These are phyloP conservation scores for Drosophila rhopaloa DNA, from an alignment of 1,140 invertebrate species.

Conservation along the genomic window DNA sequence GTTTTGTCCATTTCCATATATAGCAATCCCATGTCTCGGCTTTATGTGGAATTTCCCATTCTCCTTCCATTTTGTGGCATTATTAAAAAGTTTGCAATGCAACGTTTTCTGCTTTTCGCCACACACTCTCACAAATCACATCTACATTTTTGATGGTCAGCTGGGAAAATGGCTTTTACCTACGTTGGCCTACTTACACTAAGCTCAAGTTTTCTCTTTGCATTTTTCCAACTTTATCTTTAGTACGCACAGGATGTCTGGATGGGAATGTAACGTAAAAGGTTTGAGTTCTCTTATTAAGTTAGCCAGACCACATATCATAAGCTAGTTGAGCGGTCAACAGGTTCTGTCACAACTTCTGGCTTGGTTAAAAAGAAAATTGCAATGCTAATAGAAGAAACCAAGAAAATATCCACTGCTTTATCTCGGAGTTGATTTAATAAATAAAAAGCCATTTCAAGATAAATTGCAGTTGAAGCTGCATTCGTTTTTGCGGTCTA, in stretches of 20 bases:
- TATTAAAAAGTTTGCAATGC: conserved; percentile 78
- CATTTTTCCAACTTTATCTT: conserved; percentile 2
- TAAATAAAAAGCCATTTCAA: neutral
- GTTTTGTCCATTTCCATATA: conserved; percentile 56
- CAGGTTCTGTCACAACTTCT: conserved; percentile 33
- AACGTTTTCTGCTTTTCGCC: conserved; percentile 19
- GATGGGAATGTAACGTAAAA: conserved; percentile 1
- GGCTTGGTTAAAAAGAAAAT: neutral
- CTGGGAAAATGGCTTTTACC: conserved; percentile 37
- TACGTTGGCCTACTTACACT: conserved; percentile 35
- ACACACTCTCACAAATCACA: conserved; percentile 29
- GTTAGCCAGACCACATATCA: conserved; percentile 32
- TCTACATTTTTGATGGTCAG: conserved; percentile 59
- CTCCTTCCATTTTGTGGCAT: conserved; percentile 52
- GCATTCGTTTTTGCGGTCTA: neutral
- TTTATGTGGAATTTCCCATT: conserved; percentile 31
- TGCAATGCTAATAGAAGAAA: conserved; percentile 2
- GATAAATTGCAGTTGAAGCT: neutral
- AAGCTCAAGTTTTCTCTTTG: conserved; percentile 9
- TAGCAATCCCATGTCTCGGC: conserved; percentile 6
- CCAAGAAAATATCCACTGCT: neutral
- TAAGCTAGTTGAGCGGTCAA: conserved; percentile 15
- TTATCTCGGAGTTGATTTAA: neutral
- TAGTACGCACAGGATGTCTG: neutral
- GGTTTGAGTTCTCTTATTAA: conserved; percentile 19